Percentiles rank a stretch among this genome's conserved stretches.
Evolutionary conservation across 2,888 invertebrate species (phyloP).

Genomic region (Clunio marinus): DNA sequence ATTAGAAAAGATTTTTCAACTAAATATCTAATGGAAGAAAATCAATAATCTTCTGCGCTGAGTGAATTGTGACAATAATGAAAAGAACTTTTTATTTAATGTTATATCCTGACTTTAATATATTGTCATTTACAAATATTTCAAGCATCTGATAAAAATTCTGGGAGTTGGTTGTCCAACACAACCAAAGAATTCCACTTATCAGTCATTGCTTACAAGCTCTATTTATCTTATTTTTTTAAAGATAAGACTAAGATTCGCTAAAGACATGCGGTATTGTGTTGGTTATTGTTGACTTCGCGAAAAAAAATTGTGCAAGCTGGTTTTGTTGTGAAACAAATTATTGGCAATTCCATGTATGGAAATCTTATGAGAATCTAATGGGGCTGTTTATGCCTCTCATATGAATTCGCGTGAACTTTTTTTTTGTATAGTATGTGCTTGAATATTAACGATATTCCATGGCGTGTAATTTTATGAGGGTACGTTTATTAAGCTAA

Average conservation of each 20-base stretch:
- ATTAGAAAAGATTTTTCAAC: not conserved
- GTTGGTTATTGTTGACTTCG: not conserved
- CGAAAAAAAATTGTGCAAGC: not conserved
- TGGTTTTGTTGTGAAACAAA: not conserved
- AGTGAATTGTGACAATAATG: not conserved
- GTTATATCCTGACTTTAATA: not conserved
- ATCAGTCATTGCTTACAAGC: not conserved
- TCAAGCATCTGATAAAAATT: not conserved
- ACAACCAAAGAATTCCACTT: not conserved
- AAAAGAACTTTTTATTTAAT: too few relatives aligned
- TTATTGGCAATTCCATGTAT: not conserved
- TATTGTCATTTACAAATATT: not conserved
- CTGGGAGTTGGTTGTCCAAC: not conserved
- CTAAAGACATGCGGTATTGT: not conserved
- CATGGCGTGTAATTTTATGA: constrained; percentile 13
- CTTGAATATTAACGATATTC: not conserved
- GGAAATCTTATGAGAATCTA: constrained; percentile 16
- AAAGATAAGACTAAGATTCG: not conserved
- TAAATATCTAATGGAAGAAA: not conserved
- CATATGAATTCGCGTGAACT: not conserved
- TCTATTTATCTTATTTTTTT: constrained; percentile 8
- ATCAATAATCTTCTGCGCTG: constrained; percentile 16
- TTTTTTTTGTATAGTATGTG: not conserved
- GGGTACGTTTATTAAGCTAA: constrained; percentile 24
- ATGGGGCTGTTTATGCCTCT: not conserved